A percentile compares a stretch with the other conserved stretches of the same genome.
Evolutionary conservation across 64 coral and sea anemone genomes (phyloP).

Genomic region (Actinia equina): DNA sequence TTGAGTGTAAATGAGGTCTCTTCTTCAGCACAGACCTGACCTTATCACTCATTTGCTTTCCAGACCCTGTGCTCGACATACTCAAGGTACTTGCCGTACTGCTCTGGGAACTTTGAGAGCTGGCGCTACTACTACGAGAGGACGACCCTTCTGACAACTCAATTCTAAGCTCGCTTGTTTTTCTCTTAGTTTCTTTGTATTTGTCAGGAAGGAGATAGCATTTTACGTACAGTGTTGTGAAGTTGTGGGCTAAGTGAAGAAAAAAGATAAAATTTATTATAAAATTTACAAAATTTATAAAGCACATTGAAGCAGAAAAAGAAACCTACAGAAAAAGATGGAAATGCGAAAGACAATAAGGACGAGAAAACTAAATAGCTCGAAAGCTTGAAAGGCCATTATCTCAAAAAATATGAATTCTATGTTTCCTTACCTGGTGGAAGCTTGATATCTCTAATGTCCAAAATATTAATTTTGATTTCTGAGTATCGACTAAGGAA

Average conservation of each 20-base stretch:
- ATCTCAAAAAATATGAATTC: too few relatives aligned
- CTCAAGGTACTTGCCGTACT: conserved; percentile 20
- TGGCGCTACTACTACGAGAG: conserved; percentile 25
- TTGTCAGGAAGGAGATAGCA: conserved; percentile 69
- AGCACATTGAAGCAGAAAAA: too few relatives aligned
- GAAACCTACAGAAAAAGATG: too few relatives aligned
- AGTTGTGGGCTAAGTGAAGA: conserved; percentile 63
- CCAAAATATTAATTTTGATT: conserved; percentile 58
- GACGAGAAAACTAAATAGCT: too few relatives aligned
- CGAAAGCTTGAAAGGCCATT: too few relatives aligned
- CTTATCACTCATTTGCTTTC: conserved; percentile 22
- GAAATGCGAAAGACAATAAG: too few relatives aligned
- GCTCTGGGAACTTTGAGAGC: conserved; percentile 2
- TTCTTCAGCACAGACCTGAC: conserved; percentile 57
- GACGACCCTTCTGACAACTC: conserved; percentile 1
- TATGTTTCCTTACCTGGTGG: conserved; percentile 40
- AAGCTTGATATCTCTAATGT: conserved; percentile 68
- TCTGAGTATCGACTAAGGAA: conserved; percentile 24
- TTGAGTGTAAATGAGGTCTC: conserved; percentile 41
- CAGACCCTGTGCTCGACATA: conserved; percentile 6
- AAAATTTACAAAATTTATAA: too few relatives aligned
- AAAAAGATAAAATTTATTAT: neutral
- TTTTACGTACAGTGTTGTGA: conserved; percentile 63
- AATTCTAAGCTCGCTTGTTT: conserved; percentile 53
- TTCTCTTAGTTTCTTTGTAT: conserved; percentile 54